Base-by-base conservation (phyloP, 2,797 vertebrate genomes). In the Anguilla marmorata region DNA sequence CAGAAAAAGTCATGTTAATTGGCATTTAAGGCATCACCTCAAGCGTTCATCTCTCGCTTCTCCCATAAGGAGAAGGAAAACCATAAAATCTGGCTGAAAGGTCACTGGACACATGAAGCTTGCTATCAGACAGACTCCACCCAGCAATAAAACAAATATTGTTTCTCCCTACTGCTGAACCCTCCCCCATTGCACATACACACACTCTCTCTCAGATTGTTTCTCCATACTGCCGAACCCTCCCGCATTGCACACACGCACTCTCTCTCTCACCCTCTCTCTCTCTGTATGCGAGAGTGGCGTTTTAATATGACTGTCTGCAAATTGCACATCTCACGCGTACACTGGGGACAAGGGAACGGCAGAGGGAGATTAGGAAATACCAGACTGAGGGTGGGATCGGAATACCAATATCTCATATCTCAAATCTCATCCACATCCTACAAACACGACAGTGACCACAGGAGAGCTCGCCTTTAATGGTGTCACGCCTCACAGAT, bases 291-390 rank as follows among this genome's bases (percentile, higher is more conserved):
- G 41, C 21, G 3, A 82, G 41, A 86, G 30, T 27, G 37, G 52
- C 56, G 72, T 85, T 85, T 56, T 86, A 88, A 87, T 86, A 87
- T 19, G 21, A 79, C 19, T 30, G 12, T 11, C 30, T 79, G 37
- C 66, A 86, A 85, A 88, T 86, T 37, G 86, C 48, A 80, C 66
- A 84, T 80, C 87, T 87, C 33, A 63, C 0, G 5, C 41, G 80
- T 6, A 12, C 72, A 88, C 54, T 16, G 66, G 56, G 30, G 79
- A 30, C 50, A 41, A 85, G 24, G 30, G 45, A 74, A 87, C 50
- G 84, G 76, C 33, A 88, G 82, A 6, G 27, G 58, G 56, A 69
- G 48, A 76, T 85, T 88, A 56, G 27, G 50, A 63, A 72, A 82
- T 87, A 41, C 58, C 33, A 54, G 54, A 16, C 48, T 86, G 54